A percentile compares a stretch with the other conserved stretches of the same genome.
phyloP scores from a whole-genome alignment of 2,888 invertebrate genomes.

The Catocala nupta region DNA sequence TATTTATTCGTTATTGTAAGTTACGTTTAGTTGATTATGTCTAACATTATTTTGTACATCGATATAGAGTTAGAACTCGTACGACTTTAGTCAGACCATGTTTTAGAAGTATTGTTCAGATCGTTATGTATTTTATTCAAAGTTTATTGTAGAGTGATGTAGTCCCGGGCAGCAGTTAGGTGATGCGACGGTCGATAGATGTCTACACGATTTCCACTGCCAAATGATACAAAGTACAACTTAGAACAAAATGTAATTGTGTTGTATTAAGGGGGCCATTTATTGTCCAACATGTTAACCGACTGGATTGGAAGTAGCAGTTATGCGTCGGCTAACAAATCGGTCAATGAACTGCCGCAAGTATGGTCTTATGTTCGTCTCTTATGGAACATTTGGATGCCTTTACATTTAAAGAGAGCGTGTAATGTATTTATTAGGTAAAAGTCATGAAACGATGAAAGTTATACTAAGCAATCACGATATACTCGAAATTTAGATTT shows the following conservation, averaged over 20 bases:
- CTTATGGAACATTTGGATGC: slow-evolving; percentile 55
- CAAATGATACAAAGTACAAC: slow-evolving; percentile 80
- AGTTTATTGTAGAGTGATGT: slow-evolving; percentile 58
- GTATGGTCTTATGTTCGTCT: slow-evolving; percentile 57
- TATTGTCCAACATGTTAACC: slow-evolving; percentile 6
- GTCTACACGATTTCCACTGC: slow-evolving; percentile 74
- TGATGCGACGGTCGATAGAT: slow-evolving; percentile 47
- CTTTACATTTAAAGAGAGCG: slow-evolving; percentile 51
- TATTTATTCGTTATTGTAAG: slow-evolving; percentile 77
- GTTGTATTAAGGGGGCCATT: slow-evolving; percentile 42
- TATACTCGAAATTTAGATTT: slow-evolving; percentile 42
- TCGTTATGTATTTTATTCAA: slow-evolving; percentile 61
- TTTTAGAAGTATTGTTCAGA: slow-evolving; percentile 55
- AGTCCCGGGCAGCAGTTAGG: slow-evolving; percentile 57
- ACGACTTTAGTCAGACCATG: slow-evolving; percentile 47
- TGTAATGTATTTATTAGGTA: slow-evolving; percentile 33
- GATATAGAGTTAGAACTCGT: slow-evolving; percentile 50
- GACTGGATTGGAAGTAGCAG: background rate
- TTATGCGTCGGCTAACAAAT: background rate
- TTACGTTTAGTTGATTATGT: slow-evolving; percentile 63
- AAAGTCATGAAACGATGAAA: slow-evolving; percentile 35
- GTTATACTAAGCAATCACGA: slow-evolving; percentile 33
- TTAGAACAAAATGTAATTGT: slow-evolving; percentile 64
- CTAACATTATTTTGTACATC: slow-evolving; percentile 66
- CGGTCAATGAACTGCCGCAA: slow-evolving; percentile 6